Base-by-base conservation (phyloP, 2,797 vertebrate genomes). In the Setipinna tenuifilis region DNA sequence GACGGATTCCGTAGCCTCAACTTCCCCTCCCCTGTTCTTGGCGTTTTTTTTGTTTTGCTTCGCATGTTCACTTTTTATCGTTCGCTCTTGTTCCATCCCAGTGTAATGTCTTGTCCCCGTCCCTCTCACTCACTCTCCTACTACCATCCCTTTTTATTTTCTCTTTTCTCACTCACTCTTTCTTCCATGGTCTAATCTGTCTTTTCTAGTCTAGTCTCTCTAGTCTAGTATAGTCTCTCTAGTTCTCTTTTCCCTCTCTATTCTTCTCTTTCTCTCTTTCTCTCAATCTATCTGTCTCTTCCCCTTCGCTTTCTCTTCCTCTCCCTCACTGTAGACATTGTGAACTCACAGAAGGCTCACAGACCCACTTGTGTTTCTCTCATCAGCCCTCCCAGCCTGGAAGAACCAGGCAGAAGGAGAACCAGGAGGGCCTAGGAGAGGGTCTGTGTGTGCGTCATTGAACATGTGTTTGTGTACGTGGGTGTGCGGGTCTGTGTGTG, bases 341-440 rank as follows among this genome's bases (percentile, higher is more conserved):
- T 86, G 88, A 91, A 84, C 83, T 83, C 83, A 84, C 65, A 82
- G 80, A 71, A 83, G 86, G 81, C 82, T 62, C 82, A 82, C 88
- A 87, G 86, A 80, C 85, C 82, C 61, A 68, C 65, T 85, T 85
- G 87, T 89, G 89, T 91, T 90, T 91, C 90, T 88, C 89, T 91
- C 90, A 91, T 90, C 90, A 89, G 81, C 71, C 82, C 54, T 59
- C 82, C 85, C 82, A 78, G 78, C 82, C 89, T 86, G 87, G 85
- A 89, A 89, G 82, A 14, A 41, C 68, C 17, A 9, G 71, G 71
- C 71, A 78, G 35, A 78, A 78, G 31, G 71, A 78, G 31, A 6
- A 78, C 31, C 71, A 78, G 71, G 71, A 44, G 71, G 71, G 71
- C 71, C 71, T 78, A 31, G 71, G 71, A 78, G 71, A 78, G 35